Percentiles rank a stretch among this genome's conserved stretches.
Evolutionary conservation across 1,140 invertebrate species (phyloP).

Genomic region (Zaprionus kolodkinae): DNA sequence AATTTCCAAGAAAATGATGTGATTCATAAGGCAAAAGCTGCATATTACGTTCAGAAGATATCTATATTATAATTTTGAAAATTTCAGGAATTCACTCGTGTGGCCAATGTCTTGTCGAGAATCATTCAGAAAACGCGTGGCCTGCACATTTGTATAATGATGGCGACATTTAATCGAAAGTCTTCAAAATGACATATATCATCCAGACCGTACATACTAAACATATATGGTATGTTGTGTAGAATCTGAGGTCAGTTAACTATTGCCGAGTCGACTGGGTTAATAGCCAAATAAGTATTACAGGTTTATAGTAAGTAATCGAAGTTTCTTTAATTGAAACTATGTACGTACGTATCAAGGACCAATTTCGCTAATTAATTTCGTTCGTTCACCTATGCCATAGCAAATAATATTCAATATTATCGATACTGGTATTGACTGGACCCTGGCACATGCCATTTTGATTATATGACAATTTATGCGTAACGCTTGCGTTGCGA

Average conservation of each 20-base stretch:
- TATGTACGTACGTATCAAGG: neutral
- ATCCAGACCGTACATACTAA: neutral
- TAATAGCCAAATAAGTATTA: conserved; percentile 1
- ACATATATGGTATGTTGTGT: conserved; percentile 3
- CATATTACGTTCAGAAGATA: conserved; percentile 35
- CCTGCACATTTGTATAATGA: neutral
- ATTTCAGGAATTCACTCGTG: conserved; percentile 73
- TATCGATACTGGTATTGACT: neutral
- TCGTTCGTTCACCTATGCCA: neutral
- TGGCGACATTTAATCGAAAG: conserved; percentile 10
- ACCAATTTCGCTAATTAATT: conserved; percentile 22
- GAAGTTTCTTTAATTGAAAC: neutral
- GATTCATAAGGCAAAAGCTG: conserved; percentile 58
- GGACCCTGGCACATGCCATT: conserved; percentile 10
- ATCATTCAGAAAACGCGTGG: conserved; percentile 74
- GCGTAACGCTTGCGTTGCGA: conserved; percentile 20
- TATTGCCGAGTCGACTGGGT: neutral
- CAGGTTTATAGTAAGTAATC: neutral
- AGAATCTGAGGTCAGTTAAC: conserved; percentile 59
- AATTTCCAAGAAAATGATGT: conserved; percentile 69
- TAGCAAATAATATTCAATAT: neutral
- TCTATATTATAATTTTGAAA: conserved; percentile 46
- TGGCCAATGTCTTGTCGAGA: conserved; percentile 49
- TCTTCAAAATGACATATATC: conserved; percentile 5
- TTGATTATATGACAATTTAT: conserved; percentile 43